These are phyloP conservation scores for Dermatemys mawii DNA, from an alignment of 2,113 vertebrate species.

Conservation along the genomic window DNA sequence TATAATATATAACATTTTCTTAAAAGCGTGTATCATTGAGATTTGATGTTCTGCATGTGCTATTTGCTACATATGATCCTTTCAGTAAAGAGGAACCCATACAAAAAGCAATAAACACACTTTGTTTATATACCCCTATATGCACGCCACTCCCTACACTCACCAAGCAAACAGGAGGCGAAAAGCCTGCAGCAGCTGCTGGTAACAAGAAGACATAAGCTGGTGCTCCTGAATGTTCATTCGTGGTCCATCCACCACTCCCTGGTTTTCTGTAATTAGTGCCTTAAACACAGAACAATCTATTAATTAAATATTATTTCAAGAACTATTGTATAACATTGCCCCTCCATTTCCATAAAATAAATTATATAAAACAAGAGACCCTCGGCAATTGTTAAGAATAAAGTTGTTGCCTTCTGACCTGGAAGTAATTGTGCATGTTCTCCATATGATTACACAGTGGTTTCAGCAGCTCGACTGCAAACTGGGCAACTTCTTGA, in stretches of 20 bases:
- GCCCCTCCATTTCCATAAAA: background rate
- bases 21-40: background rate
- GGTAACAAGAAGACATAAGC: slow-evolving; percentile 88
- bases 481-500: slow-evolving; percentile 80
- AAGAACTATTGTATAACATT: background rate
- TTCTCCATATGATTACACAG: slow-evolving; percentile 95
- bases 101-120: background rate
- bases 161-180: slow-evolving; percentile 90
- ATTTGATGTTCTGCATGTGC: background rate
- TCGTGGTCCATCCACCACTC: slow-evolving; percentile 76
- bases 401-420: slow-evolving; percentile 51
- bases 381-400: background rate
- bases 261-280: slow-evolving; percentile 77
- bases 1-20: background rate
- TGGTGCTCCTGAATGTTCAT: slow-evolving; percentile 83
- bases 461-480: slow-evolving; percentile 84
- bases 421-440: slow-evolving; percentile 97
- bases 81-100: background rate
- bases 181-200: slow-evolving; percentile 87
- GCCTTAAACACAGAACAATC: slow-evolving; percentile 74
- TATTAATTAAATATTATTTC: background rate
- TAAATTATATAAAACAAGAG: background rate
- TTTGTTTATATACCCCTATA: background rate
- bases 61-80: background rate
- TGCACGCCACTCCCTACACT: slow-evolving; percentile 62